Base-by-base conservation (phyloP, 2,113 vertebrate species). In the Megaptera novaeangliae region DNA sequence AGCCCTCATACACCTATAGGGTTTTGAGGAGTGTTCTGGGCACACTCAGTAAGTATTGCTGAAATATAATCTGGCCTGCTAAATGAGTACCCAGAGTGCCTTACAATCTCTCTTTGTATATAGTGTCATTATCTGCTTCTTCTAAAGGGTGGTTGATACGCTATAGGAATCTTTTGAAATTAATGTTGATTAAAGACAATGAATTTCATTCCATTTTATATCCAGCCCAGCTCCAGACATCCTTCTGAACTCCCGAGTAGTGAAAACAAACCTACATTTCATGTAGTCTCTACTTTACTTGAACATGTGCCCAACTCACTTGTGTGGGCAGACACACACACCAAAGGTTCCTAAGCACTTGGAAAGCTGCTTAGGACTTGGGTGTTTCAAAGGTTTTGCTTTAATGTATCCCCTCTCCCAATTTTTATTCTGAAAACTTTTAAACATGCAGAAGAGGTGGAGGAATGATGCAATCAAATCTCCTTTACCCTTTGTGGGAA, bases 351-450 rank as follows among this genome's bases (percentile, higher is more conserved):
- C 31, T 21, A 14, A 78, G 46, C 8, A 27, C 69, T 57, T 21
- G 7, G 29, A 80, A 96, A 96, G 20, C 31, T 57, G 21, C 55
- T 64, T 61, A 39, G 27, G 59, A 75, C 8, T 2, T 78, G 31
- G 89, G 93, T 83, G 23, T 86, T 91, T 85, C 41, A 68, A 87
- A 94, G 44, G n/a, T n/a, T 91, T 96, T 93, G 34, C 52, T 89
- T 93, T 94, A 82, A 94, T 88, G 39, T 52, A 9, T 59, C n/a
- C 36, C 2, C 0, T 5, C 1, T 13, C 27, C 5, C 5, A 46
- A 14, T 78, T 86, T 94, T 95, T 72, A 86, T 85, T 89, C 75
- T 6, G 9, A 86, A 83, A 61, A 66, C 3, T 82, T 34, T 44
- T 36, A 77, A 36, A 82, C 68, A n/a, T 36, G 10, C 39, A 46